phyloP scores from a whole-genome alignment of 30 jellyfish, hydroid and myxozoan genomes.

The Pseudorhiza aurosa region DNA sequence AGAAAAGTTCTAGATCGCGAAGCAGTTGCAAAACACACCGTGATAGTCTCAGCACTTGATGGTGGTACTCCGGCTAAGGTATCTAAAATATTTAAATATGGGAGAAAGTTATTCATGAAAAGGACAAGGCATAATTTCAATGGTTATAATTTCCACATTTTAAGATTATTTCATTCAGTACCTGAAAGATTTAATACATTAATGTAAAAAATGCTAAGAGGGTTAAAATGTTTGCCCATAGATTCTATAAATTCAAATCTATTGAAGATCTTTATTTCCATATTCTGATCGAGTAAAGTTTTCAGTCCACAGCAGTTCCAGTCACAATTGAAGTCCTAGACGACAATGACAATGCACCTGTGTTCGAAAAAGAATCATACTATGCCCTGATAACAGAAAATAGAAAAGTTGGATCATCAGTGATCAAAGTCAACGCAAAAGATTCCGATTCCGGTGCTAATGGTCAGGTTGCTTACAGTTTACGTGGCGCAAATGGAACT shows the following conservation, averaged over 20 bases:
- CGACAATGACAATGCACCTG: conserved; percentile 70
- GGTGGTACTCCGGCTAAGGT: conserved; percentile 67
- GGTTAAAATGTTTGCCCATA: too few species aligned
- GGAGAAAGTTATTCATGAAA: too few species aligned
- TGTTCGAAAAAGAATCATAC: conserved; percentile 31
- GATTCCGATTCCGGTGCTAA: conserved; percentile 58
- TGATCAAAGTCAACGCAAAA: conserved; percentile 32
- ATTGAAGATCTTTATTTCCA: too few species aligned
- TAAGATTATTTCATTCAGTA: too few species aligned
- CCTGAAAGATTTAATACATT: too few species aligned
- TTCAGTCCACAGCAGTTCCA: conserved; percentile 39
- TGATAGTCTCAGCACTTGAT: conserved; percentile 55
- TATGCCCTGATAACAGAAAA: conserved; percentile 60
- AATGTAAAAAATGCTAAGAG: too few species aligned
- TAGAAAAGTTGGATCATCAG: conserved; percentile 61
- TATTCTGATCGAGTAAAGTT: too few species aligned
- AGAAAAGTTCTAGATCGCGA: conserved; percentile 42
- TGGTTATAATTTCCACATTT: too few species aligned
- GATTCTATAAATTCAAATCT: too few species aligned
- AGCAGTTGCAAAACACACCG: conserved; percentile 24
- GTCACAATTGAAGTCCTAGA: conserved; percentile 55
- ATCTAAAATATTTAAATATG: background rate
- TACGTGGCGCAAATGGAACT: conserved; percentile 48
- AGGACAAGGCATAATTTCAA: too few species aligned
- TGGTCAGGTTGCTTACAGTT: conserved; percentile 38